Evolutionary conservation across 2,797 vertebrate genomes (phyloP).

Genomic region (Caiman crocodilus): DNA sequence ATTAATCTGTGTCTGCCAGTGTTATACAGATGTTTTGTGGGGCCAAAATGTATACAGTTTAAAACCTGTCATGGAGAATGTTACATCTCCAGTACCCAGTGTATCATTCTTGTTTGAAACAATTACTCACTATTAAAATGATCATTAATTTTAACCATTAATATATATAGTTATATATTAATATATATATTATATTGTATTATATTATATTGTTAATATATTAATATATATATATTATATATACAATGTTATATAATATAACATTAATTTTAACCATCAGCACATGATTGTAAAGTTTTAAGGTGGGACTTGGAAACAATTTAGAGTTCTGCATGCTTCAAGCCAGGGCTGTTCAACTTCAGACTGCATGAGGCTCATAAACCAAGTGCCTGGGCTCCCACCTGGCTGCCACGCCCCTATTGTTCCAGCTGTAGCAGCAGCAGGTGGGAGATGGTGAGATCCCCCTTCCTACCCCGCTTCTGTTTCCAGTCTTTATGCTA

Average conservation of each 20-base stretch:
- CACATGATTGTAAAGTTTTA: background rate
- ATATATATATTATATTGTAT: too few relatives aligned
- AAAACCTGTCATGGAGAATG: background rate
- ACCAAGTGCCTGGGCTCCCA: too few relatives aligned
- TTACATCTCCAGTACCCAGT: fast-evolving
- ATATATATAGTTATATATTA: too few relatives aligned
- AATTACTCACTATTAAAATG: background rate
- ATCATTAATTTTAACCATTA: background rate
- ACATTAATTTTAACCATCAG: background rate
- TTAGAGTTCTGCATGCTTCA: background rate
- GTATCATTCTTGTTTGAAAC: background rate
- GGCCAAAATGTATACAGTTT: background rate
- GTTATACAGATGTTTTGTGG: fast-evolving
- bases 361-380: too few relatives aligned
- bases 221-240: too few relatives aligned
- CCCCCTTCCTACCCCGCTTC: too few relatives aligned
- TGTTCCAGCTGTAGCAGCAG: too few relatives aligned
- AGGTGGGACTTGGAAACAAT: background rate
- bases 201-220: too few relatives aligned
- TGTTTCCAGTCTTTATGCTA: too few relatives aligned
- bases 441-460: too few relatives aligned
- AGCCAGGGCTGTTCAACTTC: background rate
- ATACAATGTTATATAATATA: too few relatives aligned
- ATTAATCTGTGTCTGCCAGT: background rate
- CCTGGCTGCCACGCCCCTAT: too few relatives aligned